Evolutionary conservation across 2,797 vertebrate species (phyloP).

Genomic region (Hafferia zeledoni): DNA sequence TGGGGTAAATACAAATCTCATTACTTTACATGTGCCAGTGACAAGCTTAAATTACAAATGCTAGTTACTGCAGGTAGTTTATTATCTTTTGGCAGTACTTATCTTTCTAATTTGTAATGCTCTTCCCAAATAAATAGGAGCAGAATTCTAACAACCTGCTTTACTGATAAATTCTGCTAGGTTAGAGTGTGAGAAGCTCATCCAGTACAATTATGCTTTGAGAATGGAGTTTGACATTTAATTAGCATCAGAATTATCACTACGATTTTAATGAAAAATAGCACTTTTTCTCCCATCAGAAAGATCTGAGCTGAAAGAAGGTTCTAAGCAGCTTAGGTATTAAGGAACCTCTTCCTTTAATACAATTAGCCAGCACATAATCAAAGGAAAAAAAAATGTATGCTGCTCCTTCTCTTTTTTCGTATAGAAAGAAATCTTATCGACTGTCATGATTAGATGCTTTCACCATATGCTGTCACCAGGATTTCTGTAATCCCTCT

Average conservation of each 20-base stretch:
- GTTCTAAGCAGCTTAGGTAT: background rate
- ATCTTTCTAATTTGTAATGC: background rate
- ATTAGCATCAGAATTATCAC: background rate
- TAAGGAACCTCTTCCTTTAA: background rate
- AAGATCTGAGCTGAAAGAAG: background rate
- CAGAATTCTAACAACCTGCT: background rate
- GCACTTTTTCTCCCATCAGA: background rate
- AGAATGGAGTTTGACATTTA: background rate
- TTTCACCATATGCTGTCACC: background rate
- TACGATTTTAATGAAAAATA: background rate
- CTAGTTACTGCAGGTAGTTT: background rate
- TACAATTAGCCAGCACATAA: background rate
- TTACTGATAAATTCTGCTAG: background rate
- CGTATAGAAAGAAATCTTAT: background rate
- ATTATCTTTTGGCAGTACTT: background rate
- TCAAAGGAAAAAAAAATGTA: background rate
- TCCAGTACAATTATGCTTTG: background rate
- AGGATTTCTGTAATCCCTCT: background rate
- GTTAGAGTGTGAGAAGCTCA: background rate
- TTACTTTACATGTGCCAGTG: background rate
- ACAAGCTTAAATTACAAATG: background rate
- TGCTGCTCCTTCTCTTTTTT: background rate
- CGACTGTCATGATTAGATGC: background rate
- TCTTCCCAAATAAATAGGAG: background rate
- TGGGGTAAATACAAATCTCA: background rate